These are phyloP conservation scores for Caenorhabditis imperialis DNA, from an alignment of 2,888 invertebrate species.

Conservation along the genomic window DNA sequence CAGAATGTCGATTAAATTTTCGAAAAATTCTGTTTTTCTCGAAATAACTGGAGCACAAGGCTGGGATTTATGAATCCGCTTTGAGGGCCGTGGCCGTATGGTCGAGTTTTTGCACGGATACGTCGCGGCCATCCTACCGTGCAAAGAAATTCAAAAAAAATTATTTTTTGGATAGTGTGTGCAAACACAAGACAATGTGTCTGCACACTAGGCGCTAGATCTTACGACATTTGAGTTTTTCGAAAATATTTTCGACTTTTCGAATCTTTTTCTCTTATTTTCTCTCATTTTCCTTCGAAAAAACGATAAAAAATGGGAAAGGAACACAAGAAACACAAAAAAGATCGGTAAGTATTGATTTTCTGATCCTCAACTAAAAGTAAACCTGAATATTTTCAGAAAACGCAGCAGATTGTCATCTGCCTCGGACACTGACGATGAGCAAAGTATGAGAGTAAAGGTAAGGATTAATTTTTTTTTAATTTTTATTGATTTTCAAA, in stretches of 20 bases:
- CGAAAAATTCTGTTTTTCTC: no score
- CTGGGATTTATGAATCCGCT: no score
- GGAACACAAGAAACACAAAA: slow-evolving; percentile 40
- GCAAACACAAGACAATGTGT: slow-evolving; percentile 1
- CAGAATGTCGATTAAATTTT: no score
- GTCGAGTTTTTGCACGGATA: no score
- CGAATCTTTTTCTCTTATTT: not conserved
- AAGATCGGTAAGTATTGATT: slow-evolving; percentile 19
- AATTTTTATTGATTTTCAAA: not conserved
- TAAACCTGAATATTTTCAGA: slow-evolving; percentile 13
- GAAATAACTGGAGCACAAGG: no score
- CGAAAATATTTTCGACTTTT: not conserved
- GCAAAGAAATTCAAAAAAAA: no score
- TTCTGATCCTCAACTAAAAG: not conserved
- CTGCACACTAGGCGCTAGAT: not conserved
- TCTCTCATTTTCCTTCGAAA: not conserved
- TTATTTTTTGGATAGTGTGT: no score
- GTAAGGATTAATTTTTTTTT: slow-evolving; percentile 22
- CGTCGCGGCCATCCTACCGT: no score
- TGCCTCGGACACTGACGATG: slow-evolving; percentile 23
- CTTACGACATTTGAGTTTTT: not conserved
- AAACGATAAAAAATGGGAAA: slow-evolving; percentile 38
- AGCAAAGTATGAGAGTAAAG: slow-evolving; percentile 8
- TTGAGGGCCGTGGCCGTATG: no score
- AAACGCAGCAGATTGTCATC: slow-evolving; percentile 18